These are phyloP conservation scores for Microcebus lehilahytsara DNA, from an alignment of 2,113 vertebrate genomes.

Conservation along the genomic window DNA sequence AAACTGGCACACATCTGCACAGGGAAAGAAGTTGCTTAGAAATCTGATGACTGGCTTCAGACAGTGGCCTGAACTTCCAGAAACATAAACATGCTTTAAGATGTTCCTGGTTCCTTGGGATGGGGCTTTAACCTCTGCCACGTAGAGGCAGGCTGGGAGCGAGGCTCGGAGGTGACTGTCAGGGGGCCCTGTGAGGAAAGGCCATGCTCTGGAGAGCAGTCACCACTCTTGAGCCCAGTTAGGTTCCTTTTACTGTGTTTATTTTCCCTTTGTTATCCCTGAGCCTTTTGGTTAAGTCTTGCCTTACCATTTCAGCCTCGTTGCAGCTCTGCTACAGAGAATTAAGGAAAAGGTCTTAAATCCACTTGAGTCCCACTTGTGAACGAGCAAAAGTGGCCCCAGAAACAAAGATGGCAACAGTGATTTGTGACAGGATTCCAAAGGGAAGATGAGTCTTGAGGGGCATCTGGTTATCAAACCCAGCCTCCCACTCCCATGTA, in stretches of 20 bases:
- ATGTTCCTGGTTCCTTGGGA: neutral
- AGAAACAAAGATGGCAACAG: neutral
- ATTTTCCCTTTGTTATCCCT: neutral
- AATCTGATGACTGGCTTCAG: neutral
- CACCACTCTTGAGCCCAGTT: neutral
- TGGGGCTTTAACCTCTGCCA: neutral
- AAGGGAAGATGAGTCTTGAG: neutral
- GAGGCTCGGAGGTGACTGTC: rapidly evolving
- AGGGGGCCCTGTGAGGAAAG: neutral
- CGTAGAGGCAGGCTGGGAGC: neutral
- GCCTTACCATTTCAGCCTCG: neutral
- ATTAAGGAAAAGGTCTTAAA: neutral
- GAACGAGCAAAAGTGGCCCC: neutral
- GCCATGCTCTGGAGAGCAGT: neutral
- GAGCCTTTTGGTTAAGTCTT: neutral
- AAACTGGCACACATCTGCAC: neutral
- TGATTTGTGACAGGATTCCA: neutral
- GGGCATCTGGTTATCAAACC: neutral
- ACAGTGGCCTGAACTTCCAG: neutral
- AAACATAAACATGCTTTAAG: neutral
- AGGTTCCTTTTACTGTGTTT: neutral
- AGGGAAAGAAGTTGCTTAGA: neutral
- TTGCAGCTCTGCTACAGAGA: neutral
- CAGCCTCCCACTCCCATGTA: neutral
- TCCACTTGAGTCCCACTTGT: neutral